phyloP scores from a whole-genome alignment of 2,113 vertebrate species.

The Sinocyclocheilus grahami region DNA sequence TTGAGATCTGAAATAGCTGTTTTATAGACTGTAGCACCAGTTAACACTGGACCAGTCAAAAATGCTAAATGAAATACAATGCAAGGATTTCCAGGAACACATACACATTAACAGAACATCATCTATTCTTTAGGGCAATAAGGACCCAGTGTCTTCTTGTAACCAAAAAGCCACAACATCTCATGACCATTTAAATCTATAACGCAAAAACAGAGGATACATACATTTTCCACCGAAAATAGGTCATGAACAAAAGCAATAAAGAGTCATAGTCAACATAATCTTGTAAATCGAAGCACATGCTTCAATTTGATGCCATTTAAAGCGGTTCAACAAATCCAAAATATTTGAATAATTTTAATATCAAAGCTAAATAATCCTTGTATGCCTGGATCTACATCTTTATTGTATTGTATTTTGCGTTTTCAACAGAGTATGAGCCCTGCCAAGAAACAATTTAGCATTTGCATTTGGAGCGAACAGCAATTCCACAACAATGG shows the following conservation, averaged over 20 bases:
- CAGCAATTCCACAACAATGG: not conserved
- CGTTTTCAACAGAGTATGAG: not conserved
- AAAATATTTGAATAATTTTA: not conserved
- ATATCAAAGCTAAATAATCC: not conserved
- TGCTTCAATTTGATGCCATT: not conserved
- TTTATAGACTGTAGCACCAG: not conserved
- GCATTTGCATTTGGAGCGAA: not conserved
- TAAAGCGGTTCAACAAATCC: not conserved
- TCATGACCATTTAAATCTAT: conserved; percentile 18
- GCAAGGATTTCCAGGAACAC: not conserved
- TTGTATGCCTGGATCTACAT: not conserved
- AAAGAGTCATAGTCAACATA: not conserved
- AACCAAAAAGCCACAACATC: conserved; percentile 19
- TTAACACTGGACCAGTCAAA: conserved; percentile 8
- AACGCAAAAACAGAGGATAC: not conserved
- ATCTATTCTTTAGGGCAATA: not conserved
- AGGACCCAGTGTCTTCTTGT: not conserved
- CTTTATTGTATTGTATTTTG: not conserved
- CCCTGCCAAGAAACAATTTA: not conserved
- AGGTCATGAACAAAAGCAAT: not conserved
- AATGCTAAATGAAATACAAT: not conserved
- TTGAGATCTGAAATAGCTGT: not conserved
- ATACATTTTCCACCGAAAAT: not conserved
- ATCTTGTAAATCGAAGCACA: not conserved
- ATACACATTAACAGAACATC: conserved; percentile 7